Conservation (phyloP, 2,113 vertebrate genomes). For the Capreolus pygargus region DNA sequence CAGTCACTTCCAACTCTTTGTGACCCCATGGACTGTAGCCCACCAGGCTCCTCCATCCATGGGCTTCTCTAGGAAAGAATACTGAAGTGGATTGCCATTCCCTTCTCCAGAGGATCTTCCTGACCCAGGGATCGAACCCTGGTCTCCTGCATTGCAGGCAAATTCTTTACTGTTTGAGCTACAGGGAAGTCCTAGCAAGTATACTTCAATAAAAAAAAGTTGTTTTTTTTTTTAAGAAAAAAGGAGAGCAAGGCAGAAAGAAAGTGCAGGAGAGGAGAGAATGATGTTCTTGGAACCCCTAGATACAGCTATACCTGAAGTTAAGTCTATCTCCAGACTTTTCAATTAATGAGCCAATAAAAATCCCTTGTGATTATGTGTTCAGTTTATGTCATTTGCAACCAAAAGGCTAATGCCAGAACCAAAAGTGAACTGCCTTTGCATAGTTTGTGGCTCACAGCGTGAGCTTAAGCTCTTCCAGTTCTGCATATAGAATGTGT, state of each 20-base stretch:
- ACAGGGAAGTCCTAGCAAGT: not conserved
- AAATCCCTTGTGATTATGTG: not conserved
- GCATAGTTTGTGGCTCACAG: not conserved
- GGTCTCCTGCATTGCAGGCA: not conserved
- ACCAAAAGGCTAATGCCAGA: not conserved
- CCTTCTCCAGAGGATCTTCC: not conserved
- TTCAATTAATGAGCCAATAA: not conserved
- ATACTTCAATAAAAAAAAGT: not conserved
- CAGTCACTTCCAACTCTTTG: not conserved
- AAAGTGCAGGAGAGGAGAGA: not conserved
- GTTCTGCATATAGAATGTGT: not conserved
- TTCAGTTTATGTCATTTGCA: not conserved
- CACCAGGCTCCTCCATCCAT: not conserved
- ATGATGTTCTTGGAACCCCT: not conserved
- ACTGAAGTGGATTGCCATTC: not conserved
- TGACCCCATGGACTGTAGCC: not conserved
- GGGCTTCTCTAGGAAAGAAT: not conserved
- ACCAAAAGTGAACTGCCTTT: not conserved
- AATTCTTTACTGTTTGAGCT: not conserved
- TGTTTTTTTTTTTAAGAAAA: not conserved
- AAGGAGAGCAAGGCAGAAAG: not conserved
- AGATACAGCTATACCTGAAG: conserved; percentile 16
- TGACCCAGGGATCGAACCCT: not conserved
- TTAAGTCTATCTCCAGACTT: not conserved
- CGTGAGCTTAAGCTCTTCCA: not conserved